phyloP scores from a whole-genome alignment of 2,797 vertebrate species.

The Xiphophorus birchmanni region DNA sequence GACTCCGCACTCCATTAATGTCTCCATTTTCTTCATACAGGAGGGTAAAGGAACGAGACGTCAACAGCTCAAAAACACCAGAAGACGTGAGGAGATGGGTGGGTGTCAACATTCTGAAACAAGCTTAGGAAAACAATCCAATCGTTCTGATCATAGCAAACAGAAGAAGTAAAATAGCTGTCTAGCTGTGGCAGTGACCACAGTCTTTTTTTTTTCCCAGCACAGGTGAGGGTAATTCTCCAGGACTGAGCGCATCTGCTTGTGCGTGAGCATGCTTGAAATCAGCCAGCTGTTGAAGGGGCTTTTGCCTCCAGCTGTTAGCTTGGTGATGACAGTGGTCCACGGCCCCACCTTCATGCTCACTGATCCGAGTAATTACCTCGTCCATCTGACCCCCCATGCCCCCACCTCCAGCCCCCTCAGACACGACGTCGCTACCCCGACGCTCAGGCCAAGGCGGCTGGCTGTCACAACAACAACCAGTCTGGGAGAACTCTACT shows the following conservation, averaged over 20 bases:
- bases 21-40: conserved; percentile 84
- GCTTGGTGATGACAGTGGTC: conserved; percentile 75
- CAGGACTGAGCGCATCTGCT: conserved; percentile 27
- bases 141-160: conserved; percentile 22
- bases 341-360: conserved; percentile 75
- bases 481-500: conserved; percentile 20
- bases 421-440: conserved; percentile 40
- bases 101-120: conserved; percentile 49
- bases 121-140: conserved; percentile 23
- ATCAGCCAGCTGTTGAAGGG: conserved; percentile 81
- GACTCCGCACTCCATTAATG: conserved; percentile 87
- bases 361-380: conserved; percentile 82
- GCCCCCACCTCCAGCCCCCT: conserved; percentile 7
- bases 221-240: conserved; percentile 54
- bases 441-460: conserved; percentile 45
- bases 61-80: conserved; percentile 56
- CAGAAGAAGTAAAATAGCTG: conserved; percentile 13
- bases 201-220: conserved; percentile 22
- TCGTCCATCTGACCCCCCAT: conserved; percentile 68
- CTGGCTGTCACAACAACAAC: conserved; percentile 55
- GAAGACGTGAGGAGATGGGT: conserved; percentile 25
- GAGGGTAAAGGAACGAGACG: conserved; percentile 63
- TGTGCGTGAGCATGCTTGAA: conserved; percentile 52
- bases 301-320: conserved; percentile 75
- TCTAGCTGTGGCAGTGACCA: conserved; percentile 24